Evolutionary conservation across 1,140 invertebrate species (phyloP).

Genomic region (Zaprionus davidi): DNA sequence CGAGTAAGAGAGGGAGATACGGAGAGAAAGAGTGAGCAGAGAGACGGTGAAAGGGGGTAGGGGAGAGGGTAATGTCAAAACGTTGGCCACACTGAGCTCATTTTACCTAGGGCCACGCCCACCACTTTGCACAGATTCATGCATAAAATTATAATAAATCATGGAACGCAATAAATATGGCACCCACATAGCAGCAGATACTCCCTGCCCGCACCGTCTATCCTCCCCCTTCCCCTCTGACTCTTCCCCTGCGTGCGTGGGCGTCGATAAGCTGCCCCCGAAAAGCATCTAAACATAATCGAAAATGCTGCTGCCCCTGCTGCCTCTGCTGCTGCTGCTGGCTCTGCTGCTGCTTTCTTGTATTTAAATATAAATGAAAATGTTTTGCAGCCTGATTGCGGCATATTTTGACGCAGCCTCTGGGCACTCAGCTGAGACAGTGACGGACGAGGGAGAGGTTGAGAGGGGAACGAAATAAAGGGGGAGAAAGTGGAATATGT

Average conservation of each 20-base stretch:
- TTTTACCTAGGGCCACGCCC: slow-evolving; percentile 70
- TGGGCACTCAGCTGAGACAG: slow-evolving; percentile 48
- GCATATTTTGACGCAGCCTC: slow-evolving; percentile 80
- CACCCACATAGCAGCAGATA: slow-evolving; percentile 40
- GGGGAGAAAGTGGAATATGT: slow-evolving; percentile 10
- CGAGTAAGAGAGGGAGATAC: not conserved
- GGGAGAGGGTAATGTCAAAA: slow-evolving; percentile 43
- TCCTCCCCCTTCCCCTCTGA: not conserved
- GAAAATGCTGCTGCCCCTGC: slow-evolving; percentile 61
- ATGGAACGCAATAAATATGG: slow-evolving; percentile 78
- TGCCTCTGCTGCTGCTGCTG: slow-evolving; percentile 29
- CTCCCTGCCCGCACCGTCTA: not conserved
- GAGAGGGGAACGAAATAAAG: not conserved
- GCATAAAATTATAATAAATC: slow-evolving; percentile 82
- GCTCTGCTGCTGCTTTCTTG: slow-evolving; percentile 40
- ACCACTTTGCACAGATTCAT: slow-evolving; percentile 70
- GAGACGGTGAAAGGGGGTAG: not conserved
- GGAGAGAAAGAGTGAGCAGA: not conserved
- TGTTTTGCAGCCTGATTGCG: slow-evolving; percentile 81
- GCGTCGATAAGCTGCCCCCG: slow-evolving; percentile 75
- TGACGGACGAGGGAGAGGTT: slow-evolving; percentile 7
- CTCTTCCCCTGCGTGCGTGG: slow-evolving; percentile 48
- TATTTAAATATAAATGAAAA: slow-evolving; percentile 83
- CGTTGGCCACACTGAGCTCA: slow-evolving; percentile 51
- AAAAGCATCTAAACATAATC: slow-evolving; percentile 79